Conservation (phyloP, 2,797 vertebrate genomes). For the Falco berigora region DNA sequence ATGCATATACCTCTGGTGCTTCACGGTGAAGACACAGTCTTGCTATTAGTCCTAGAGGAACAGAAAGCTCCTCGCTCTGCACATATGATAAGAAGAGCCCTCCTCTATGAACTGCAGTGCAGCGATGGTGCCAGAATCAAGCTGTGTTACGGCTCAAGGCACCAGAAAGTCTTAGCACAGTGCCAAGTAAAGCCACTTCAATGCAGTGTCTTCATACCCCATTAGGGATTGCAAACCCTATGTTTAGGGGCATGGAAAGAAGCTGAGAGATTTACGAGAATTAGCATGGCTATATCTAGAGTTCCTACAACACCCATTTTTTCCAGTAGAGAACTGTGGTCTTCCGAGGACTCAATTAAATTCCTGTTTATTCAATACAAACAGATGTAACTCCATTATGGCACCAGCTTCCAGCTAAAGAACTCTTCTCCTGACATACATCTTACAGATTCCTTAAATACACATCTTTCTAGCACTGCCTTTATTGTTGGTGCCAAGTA, state of each 20-base stretch:
- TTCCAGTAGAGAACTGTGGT: background rate
- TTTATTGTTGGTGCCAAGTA: background rate
- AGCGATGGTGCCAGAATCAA: background rate
- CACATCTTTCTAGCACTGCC: background rate
- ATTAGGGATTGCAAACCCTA: background rate
- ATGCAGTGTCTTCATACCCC: background rate
- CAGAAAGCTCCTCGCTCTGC: background rate
- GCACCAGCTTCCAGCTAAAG: background rate
- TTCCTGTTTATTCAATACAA: background rate
- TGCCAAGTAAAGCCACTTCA: slow-evolving; percentile 27
- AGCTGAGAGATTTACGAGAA: background rate
- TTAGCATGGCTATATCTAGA: background rate
- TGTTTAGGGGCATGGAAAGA: slow-evolving; percentile 11
- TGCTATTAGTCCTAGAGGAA: background rate
- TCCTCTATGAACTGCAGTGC: background rate
- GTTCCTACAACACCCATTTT: background rate
- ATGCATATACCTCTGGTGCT: background rate
- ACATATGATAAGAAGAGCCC: background rate
- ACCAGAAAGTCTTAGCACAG: background rate
- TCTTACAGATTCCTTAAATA: background rate
- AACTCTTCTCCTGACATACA: background rate
- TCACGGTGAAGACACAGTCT: background rate
- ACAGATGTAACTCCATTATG: background rate
- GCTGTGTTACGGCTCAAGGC: background rate
- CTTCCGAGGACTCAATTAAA: background rate